These are phyloP conservation scores for Desmodus rotundus DNA, from an alignment of 2,113 vertebrate genomes.

Conservation along the genomic window DNA sequence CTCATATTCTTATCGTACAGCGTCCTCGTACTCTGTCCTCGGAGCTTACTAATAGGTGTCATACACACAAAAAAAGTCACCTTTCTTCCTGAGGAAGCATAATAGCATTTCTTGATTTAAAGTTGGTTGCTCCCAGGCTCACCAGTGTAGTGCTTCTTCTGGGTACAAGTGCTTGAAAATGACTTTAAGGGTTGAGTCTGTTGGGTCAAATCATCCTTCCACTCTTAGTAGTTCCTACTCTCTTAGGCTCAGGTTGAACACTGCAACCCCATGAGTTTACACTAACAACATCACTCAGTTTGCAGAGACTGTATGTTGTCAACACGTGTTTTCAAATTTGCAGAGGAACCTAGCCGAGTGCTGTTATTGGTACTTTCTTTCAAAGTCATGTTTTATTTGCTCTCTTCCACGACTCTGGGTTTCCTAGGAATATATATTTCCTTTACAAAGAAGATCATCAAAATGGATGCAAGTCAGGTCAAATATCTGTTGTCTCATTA, in stretches of 20 bases:
- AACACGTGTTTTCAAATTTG: background rate
- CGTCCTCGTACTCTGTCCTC: background rate
- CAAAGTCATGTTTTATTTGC: background rate
- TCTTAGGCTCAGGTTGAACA: background rate
- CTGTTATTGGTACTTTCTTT: background rate
- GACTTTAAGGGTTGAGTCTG: background rate
- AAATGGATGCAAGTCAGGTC: conserved; percentile 10
- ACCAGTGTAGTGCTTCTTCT: background rate
- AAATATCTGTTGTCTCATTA: conserved; percentile 56
- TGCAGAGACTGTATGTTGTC: background rate
- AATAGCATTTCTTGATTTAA: background rate
- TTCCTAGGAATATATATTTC: background rate
- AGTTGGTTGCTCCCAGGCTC: background rate
- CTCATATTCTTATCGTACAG: background rate
- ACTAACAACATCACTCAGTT: background rate
- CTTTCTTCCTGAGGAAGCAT: background rate
- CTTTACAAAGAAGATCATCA: conserved; percentile 24
- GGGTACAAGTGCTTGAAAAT: background rate
- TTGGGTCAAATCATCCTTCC: background rate
- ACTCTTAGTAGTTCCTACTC: background rate
- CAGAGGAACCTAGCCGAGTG: background rate
- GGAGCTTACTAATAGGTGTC: background rate
- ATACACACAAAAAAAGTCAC: background rate
- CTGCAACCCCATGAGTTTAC: background rate
- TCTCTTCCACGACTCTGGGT: background rate